Base-by-base conservation (phyloP, 2,113 vertebrate genomes). In the Ptilorrhoa leucosticta region DNA sequence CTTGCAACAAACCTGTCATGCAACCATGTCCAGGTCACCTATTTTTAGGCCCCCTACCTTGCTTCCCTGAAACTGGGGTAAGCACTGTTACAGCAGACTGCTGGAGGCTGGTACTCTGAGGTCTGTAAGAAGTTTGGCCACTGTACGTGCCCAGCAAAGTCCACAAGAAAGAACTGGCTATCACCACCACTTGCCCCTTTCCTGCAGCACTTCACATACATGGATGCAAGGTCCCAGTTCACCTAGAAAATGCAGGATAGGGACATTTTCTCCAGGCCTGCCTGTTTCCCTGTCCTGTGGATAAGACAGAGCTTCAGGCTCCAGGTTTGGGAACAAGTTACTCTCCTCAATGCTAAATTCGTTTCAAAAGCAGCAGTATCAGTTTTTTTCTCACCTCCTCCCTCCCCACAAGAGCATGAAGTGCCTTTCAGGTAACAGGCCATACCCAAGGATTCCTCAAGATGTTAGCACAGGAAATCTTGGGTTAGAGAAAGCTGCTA, bases 371-470 rank as follows among this genome's bases (percentile, higher is more conserved):
- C 18, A 64, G 64, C 33, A 90, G 0, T 44, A 35, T 9, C 13
- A 5, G 33, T 3, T 45, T 87, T 87, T 83, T 95, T 89, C 85
- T 93, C 79, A 83, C 90, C 63, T 95, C 88, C 80, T 96, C 75
- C 71, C 60, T 92, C 47, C 68, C 24, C 31, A 48, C 15, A 81
- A 92, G 76, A 53, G 26, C 40, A 48, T 63, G 37, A 90, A 90
- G 60, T 90, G 56, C 83, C 56, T 97, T 87, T 86, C 87, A 91
- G 93, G 89, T 96, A 93, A 73, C 63, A 94, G 73, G 63, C 53
- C 33, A 39, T 85, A 88, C 78, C 58, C 73, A 93, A 96, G 77
- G 87, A 93, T 91, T 94, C 70, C 70, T 95, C 54, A 45, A 83
- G 89, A 95, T 54, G 83, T 80, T 88, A 90, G 56, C 72, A 87